Evolutionary conservation across 2,113 vertebrate genomes (phyloP), one percentile per base, ranked within the genome.

Genomic region (Catharus fuscescens): DNA sequence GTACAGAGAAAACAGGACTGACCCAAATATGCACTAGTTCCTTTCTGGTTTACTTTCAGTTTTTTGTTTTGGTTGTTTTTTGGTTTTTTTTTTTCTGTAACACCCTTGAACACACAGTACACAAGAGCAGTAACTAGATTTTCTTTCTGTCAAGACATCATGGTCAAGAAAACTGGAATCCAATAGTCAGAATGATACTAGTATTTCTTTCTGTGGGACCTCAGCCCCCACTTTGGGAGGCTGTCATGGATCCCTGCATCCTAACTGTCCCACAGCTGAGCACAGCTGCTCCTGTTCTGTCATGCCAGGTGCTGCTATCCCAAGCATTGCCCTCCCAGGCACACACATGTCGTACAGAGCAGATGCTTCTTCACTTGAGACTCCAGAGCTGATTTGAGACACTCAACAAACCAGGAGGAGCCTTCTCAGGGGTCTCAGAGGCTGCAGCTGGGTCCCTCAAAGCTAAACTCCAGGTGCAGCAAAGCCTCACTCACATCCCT

Each of bases 341-440:
- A 60, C 5, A 42, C 0, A 0, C 9, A 14, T 1, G 1, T 59
- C 1, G 0, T 18, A 36, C 0, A 14, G 19, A 70, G 45, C 17
- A 86, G 56, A 12, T 0, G 0, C 31, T 69, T 42, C 48, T 53
- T 20, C 2, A 1, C 6, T n/a, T 29, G 38, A 50, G 54, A 56
- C 16, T 42, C 21, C 62, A 56, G 72, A 47, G 32, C 10, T 65
- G 56, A 48, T 17, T 26, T 1, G 0, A 92, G 56, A 45, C 18
- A 9, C 10, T 5, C 34, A 45, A 10, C 5, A 10, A 25, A 45
- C 15, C 7, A 45, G 20, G 8, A 34, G 18, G 40, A 66, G 32
- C 40, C 45, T 65, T 60, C 62, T 56, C 0, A 0, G 32, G 62
- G 24, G 29, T 18, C 32, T 44, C 4, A 4, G 59, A 66, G 28